phyloP scores from a whole-genome alignment of 2,113 vertebrate genomes.

The Zosterops japonicus region DNA sequence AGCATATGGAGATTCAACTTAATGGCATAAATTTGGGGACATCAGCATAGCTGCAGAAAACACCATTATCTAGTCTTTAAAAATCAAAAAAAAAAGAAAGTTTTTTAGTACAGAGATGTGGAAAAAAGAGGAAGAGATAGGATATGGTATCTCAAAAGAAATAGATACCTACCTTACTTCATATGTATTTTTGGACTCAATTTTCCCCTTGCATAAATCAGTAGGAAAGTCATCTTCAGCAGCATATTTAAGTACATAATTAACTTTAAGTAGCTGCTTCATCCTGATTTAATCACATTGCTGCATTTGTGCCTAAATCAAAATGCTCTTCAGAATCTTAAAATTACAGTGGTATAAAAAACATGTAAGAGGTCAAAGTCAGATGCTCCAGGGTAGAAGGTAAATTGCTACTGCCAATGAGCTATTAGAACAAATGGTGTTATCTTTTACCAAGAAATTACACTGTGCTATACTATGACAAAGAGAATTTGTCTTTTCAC shows the following conservation, averaged over 20 bases:
- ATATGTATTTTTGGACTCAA: not conserved
- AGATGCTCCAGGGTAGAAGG: not conserved
- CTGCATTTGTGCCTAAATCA: not conserved
- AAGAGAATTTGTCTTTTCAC: not conserved
- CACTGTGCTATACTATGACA: not conserved
- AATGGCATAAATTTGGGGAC: not conserved
- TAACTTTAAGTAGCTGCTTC: conserved; percentile 19
- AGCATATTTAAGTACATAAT: conserved; percentile 17
- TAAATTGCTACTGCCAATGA: not conserved
- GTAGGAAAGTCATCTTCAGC: not conserved
- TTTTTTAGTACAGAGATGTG: not conserved
- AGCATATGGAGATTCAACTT: not conserved
- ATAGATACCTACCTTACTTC: not conserved
- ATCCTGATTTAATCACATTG: conserved; percentile 22
- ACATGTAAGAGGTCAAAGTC: not conserved
- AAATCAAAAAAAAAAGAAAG: not conserved
- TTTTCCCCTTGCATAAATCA: not conserved
- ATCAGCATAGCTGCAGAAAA: not conserved
- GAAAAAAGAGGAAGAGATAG: not conserved
- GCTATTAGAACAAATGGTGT: not conserved
- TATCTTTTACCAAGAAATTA: not conserved
- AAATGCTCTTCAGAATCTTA: not conserved
- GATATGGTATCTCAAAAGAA: not conserved
- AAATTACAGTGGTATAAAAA: not conserved
- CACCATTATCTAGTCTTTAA: not conserved